phyloP scores from a whole-genome alignment of 1,140 invertebrate genomes.

The Drosophila kohkoa region DNA sequence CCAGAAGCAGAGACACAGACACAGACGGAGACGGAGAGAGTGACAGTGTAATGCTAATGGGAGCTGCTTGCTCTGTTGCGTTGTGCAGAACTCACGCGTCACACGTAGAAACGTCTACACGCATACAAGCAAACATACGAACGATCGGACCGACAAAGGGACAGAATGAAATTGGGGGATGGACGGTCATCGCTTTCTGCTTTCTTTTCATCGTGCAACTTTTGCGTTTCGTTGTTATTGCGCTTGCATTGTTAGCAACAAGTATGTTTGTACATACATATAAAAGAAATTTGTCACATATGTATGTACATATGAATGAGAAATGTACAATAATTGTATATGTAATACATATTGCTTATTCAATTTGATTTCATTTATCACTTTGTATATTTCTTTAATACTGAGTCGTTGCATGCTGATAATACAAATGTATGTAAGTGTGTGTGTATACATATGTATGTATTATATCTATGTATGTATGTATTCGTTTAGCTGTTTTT shows the following conservation, averaged over 20 bases:
- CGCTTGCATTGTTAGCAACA: constrained; percentile 44
- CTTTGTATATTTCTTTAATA: constrained; percentile 50
- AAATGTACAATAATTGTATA: constrained; percentile 30
- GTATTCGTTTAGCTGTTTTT: not conserved
- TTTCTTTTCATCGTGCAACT: constrained; percentile 78
- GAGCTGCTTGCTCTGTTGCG: constrained; percentile 50
- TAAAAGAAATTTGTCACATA: constrained; percentile 67
- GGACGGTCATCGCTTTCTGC: constrained; percentile 65
- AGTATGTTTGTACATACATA: constrained; percentile 29
- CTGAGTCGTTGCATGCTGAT: constrained; percentile 45
- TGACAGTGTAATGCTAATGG: constrained; percentile 17
- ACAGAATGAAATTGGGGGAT: constrained; percentile 30
- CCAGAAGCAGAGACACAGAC: constrained; percentile 16
- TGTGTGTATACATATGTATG: not conserved
- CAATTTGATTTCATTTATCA: constrained; percentile 74
- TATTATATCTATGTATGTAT: not conserved
- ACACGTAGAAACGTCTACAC: constrained; percentile 72
- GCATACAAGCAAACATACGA: constrained; percentile 5
- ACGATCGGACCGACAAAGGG: not conserved
- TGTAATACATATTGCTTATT: constrained; percentile 47
- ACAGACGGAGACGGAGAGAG: constrained; percentile 23
- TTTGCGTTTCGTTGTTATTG: constrained; percentile 51
- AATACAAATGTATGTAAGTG: constrained; percentile 24
- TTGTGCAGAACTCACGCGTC: constrained; percentile 75
- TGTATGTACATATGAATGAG: constrained; percentile 19